Percentiles rank a stretch among this genome's conserved stretches.
Evolutionary conservation across 2,113 vertebrate species (phyloP).

Genomic region (Oriolus oriolus): DNA sequence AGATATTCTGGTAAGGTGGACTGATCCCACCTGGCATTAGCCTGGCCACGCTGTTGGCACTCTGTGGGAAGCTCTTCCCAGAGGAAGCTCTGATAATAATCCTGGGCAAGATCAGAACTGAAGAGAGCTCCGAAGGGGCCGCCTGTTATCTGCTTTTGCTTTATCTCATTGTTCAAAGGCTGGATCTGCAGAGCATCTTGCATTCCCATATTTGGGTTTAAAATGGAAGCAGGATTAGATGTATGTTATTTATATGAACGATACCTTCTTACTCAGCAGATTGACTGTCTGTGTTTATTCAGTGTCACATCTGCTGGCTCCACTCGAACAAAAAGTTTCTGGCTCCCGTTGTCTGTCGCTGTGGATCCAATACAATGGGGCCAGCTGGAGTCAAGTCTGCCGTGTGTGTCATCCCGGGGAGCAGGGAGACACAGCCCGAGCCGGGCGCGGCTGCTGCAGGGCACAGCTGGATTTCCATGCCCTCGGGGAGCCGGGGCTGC

Average conservation of each 20-base stretch:
- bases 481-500: background rate
- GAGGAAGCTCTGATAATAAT: background rate
- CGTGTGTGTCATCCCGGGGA: background rate
- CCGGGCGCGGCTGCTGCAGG: background rate
- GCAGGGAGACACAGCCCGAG: background rate
- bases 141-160: background rate
- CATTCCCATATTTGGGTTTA: conserved; percentile 57
- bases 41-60: background rate
- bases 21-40: background rate
- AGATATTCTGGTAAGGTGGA: background rate
- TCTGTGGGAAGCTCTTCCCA: background rate
- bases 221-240: conserved; percentile 57
- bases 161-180: background rate
- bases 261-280: conserved; percentile 66
- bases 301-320: conserved; percentile 61
- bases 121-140: background rate
- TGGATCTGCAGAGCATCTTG: conserved; percentile 48
- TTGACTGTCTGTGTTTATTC: conserved; percentile 66
- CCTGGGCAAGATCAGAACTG: background rate
- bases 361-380: conserved; percentile 58
- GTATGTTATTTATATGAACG: conserved; percentile 62
- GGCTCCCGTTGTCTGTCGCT: conserved; percentile 56
- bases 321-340: conserved; percentile 61
- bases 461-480: background rate
- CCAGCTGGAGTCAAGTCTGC: conserved; percentile 61